These are phyloP conservation scores for Sus scrofa DNA, from an alignment of 2,113 vertebrate species.

Conservation along the genomic window DNA sequence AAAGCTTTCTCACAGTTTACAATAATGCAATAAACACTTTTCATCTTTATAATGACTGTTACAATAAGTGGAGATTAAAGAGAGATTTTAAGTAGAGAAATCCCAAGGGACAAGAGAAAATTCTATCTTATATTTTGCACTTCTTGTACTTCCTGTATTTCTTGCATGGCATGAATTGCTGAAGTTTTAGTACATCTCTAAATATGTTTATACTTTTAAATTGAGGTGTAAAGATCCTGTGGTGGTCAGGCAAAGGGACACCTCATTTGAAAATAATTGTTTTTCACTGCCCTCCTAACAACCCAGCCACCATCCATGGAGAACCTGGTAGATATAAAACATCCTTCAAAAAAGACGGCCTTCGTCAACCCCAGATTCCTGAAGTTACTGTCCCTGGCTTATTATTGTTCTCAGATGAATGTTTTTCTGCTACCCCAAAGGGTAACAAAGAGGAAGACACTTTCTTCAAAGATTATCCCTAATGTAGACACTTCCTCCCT, in stretches of 20 bases:
- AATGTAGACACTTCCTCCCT: background rate
- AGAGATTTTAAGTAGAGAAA: slow-evolving; percentile 49
- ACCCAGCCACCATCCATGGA: background rate
- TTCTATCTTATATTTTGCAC: background rate
- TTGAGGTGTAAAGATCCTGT: background rate
- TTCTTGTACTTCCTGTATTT: slow-evolving; percentile 15
- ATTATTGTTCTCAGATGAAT: background rate
- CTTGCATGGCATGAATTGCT: background rate
- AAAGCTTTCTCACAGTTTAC: slow-evolving; percentile 56
- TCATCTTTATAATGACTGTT: slow-evolving; percentile 15
- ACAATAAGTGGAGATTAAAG: slow-evolving; percentile 54
- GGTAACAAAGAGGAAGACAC: background rate
- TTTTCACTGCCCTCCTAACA: background rate
- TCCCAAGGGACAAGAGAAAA: background rate
- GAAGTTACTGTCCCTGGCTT: background rate
- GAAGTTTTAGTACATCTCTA: slow-evolving; percentile 27
- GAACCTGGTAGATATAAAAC: background rate
- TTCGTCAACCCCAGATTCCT: background rate
- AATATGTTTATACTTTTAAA: background rate
- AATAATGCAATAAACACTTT: slow-evolving; percentile 24
- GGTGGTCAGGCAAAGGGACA: background rate
- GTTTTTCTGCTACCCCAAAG: background rate
- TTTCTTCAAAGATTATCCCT: background rate
- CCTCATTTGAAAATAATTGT: background rate
- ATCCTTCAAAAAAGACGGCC: background rate